Evolutionary conservation across 2,888 invertebrate genomes (phyloP).

Genomic region (Atethmia centrago): DNA sequence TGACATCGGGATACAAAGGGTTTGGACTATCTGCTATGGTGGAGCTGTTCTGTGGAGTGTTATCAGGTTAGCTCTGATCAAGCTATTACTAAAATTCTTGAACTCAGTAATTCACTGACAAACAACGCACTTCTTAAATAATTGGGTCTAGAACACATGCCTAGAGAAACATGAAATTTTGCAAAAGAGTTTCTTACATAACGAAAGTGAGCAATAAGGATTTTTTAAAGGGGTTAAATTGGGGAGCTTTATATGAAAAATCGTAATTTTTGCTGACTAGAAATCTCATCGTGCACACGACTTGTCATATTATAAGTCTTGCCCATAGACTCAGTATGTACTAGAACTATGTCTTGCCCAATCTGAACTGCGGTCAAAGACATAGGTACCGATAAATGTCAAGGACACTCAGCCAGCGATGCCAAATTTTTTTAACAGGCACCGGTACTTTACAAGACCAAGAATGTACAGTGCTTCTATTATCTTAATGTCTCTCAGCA

Average conservation of each 20-base stretch:
- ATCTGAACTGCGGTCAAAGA: not conserved
- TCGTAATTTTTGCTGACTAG: not conserved
- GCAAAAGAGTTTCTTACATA: not conserved
- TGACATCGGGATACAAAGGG: conserved; percentile 96
- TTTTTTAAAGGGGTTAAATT: too few relatives aligned
- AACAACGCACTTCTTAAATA: too few relatives aligned
- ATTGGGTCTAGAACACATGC: too few relatives aligned
- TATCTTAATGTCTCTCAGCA: too few relatives aligned
- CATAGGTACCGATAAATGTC: not conserved
- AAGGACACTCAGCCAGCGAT: not conserved
- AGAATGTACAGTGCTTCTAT: not conserved
- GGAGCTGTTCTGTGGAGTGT: conserved; percentile 96
- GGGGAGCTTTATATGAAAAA: not conserved
- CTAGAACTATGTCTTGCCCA: not conserved
- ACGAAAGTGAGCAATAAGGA: not conserved
- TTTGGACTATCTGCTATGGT: conserved; percentile 96
- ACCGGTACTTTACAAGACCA: not conserved
- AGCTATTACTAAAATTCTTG: too few relatives aligned
- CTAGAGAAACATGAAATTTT: too few relatives aligned
- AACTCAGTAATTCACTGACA: too few relatives aligned
- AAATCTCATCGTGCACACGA: too few relatives aligned
- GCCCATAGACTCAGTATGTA: too few relatives aligned
- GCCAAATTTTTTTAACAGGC: not conserved
- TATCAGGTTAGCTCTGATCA: conserved; percentile 91
- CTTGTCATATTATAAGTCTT: not conserved